Base-by-base conservation (phyloP, 2,113 vertebrate species). In the Furnarius figulus region DNA sequence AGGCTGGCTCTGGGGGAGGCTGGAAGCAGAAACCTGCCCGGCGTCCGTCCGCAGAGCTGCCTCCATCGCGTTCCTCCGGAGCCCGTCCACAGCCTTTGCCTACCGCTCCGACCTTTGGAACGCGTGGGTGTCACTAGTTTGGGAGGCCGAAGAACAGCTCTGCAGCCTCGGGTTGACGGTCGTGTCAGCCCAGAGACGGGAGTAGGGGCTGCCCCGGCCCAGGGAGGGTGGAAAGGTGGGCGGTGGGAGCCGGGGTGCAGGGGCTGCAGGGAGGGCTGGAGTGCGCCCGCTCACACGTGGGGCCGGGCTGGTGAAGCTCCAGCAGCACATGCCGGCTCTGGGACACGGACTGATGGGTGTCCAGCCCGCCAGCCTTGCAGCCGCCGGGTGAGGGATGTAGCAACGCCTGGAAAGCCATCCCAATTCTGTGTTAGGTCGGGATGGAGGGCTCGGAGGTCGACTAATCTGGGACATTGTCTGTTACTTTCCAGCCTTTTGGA, bases 91-190 rank as follows among this genome's bases (percentile, higher is more conserved):
- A 30, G 30, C 17, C 14, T 73, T 40, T 50, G 23, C 22, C 27
- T n/a, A 1, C 10, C 18, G 15, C 21, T 33, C 13, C 22, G 9
- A 5, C 56, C 37, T 84, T 5, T 11, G 58, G 52, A 42, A 22
- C 21, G 3, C n/a, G 28, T 0, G 49, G 25, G 12, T 6, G 19
- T 31, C 20, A 7, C 16, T 14, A 1, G 35, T 24, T 0, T 5
- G 53, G 49, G 76, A 18, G 56, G 2, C 33, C 2, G 37, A 9
- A 15, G 49, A 17, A 2, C 20, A 5, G 33, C 18, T 6, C 30
- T 11, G 65, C 4, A 3, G 22, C 7, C 12, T 7, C 5, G 7
- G 21, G 7, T 0, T 35, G 49, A 35, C 40, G 3, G 0, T 19
- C 6, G 17, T 12, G 37, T 12, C 52, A 1, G 33, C 37, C 5